These are phyloP conservation scores for Urophycis tenuis DNA, from an alignment of 2,797 vertebrate species.

Conservation along the genomic window DNA sequence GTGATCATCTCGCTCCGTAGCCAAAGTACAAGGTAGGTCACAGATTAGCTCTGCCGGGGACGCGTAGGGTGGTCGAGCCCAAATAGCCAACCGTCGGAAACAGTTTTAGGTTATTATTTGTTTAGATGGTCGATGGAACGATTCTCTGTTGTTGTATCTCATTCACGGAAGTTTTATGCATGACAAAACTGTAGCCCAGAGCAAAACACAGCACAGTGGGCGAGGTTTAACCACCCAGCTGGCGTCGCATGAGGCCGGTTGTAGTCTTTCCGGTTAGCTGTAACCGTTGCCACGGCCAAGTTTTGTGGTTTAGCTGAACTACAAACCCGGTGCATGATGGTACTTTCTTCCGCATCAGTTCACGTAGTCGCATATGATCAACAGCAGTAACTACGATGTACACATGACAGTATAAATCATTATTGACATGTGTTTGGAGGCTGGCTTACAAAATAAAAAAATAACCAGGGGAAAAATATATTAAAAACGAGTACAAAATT, in stretches of 20 bases:
- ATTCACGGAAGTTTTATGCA: conserved; percentile 55
- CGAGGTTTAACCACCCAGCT: conserved; percentile 18
- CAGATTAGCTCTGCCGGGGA: not conserved
- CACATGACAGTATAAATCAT: not conserved
- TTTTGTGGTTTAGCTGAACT: conserved; percentile 21
- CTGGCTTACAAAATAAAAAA: not conserved
- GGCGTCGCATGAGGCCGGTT: conserved; percentile 16
- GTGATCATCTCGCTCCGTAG: conserved; percentile 23
- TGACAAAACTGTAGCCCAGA: conserved; percentile 23
- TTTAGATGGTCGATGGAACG: not conserved
- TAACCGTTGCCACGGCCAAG: not conserved
- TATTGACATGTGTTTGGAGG: not conserved
- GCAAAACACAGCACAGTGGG: conserved; percentile 24
- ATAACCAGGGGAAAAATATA: not conserved
- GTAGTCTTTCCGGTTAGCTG: conserved; percentile 48
- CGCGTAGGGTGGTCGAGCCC: not conserved
- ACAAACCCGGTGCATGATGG: conserved; percentile 40
- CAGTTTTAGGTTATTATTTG: not conserved
- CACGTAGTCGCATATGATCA: not conserved
- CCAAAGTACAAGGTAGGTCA: conserved; percentile 3
- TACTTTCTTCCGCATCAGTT: not conserved
- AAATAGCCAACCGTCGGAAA: not conserved
- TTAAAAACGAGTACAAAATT: not conserved
- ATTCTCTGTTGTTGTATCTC: conserved; percentile 16
- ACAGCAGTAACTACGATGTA: not conserved